A percentile compares a stretch with the other conserved stretches of the same genome.
These are phyloP conservation scores for Forbesichthys agassizii DNA, from an alignment of 2,113 vertebrate species.

Conservation along the genomic window DNA sequence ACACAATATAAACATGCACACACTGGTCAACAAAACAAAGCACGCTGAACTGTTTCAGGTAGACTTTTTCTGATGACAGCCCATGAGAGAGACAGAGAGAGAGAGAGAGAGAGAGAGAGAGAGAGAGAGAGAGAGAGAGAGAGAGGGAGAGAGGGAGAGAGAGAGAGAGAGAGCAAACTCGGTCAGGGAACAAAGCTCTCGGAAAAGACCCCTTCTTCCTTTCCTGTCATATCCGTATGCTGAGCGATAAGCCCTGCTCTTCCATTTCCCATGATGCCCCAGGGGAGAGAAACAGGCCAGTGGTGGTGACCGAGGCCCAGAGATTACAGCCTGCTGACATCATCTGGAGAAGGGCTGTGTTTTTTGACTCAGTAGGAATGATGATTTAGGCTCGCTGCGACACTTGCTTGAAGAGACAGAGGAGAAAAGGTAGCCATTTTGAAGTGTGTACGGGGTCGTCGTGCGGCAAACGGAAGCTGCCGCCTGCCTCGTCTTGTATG, in stretches of 20 bases:
- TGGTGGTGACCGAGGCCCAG: constrained; percentile 37
- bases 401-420: constrained; percentile 16
- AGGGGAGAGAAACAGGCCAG: constrained; percentile 19
- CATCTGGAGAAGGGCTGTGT: not conserved
- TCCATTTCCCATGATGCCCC: constrained; percentile 57
- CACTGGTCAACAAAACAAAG: not conserved
- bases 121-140: constrained; percentile 25
- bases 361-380: constrained; percentile 45
- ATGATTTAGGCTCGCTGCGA: constrained; percentile 48
- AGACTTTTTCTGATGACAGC: constrained; percentile 17
- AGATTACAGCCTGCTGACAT: constrained; percentile 54
- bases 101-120: constrained; percentile 9
- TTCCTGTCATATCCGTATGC: constrained; percentile 47
- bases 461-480: constrained; percentile 54
- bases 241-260: constrained; percentile 55
- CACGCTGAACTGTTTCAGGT: constrained; percentile 51
- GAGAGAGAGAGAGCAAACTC: constrained; percentile 45
- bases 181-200: constrained; percentile 48
- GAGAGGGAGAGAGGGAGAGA: constrained; percentile 10
- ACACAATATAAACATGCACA: not conserved
- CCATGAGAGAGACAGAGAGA: not conserved
- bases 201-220: constrained; percentile 46
- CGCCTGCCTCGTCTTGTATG: constrained; percentile 39
- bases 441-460: constrained; percentile 75
- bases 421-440: constrained; percentile 47